These are phyloP conservation scores for Poecilia wingei DNA, from an alignment of 2,797 vertebrate species.

Conservation along the genomic window DNA sequence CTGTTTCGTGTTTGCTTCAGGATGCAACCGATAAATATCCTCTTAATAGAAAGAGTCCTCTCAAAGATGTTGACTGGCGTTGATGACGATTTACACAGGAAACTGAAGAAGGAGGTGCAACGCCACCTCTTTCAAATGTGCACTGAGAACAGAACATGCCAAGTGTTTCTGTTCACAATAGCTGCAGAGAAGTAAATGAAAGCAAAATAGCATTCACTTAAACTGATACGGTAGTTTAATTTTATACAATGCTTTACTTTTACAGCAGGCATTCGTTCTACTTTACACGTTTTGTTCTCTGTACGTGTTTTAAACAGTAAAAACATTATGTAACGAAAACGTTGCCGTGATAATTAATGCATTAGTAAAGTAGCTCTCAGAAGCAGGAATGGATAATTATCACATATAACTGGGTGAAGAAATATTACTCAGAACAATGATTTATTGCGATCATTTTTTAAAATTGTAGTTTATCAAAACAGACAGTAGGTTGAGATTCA, in stretches of 20 bases:
- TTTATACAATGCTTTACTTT: not conserved
- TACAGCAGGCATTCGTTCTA: not conserved
- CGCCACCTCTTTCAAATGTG: not conserved
- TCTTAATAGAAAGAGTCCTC: slow-evolving; percentile 8
- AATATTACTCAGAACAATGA: not conserved
- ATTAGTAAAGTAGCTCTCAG: not conserved
- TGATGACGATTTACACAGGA: not conserved
- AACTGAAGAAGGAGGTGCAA: not conserved
- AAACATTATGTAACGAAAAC: no score
- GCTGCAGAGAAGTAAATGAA: not conserved
- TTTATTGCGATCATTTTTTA: not conserved
- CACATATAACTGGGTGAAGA: not conserved
- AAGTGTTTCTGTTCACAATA: not conserved
- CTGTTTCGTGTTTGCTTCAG: not conserved
- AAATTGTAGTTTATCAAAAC: not conserved
- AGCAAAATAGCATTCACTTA: not conserved
- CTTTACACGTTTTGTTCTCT: no score
- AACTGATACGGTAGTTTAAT: not conserved
- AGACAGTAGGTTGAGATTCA: not conserved
- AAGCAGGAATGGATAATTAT: not conserved
- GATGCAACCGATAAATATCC: not conserved
- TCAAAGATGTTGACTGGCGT: slow-evolving; percentile 1
- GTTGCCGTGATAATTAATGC: not conserved
- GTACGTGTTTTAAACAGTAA: no score
- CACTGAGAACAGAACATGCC: not conserved